Conservation (phyloP, 2,888 invertebrate genomes). For the Macrostomum cliftonense region DNA sequence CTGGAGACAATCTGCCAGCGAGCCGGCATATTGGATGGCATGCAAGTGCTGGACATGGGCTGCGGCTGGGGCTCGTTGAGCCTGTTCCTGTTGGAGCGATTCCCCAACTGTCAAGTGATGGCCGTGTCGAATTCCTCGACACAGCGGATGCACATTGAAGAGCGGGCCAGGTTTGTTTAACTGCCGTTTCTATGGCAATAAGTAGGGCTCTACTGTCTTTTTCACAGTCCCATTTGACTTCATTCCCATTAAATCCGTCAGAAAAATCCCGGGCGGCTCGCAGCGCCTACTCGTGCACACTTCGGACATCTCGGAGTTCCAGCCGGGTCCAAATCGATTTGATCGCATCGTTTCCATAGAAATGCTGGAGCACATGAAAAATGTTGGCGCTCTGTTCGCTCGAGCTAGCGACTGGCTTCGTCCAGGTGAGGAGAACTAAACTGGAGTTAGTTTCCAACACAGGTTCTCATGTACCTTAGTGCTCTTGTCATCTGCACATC, state of each 20-base stretch:
- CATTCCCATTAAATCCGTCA: too few species aligned
- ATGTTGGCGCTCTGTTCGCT: conserved; percentile 21
- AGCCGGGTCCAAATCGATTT: conserved; percentile 14
- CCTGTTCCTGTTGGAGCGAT: conserved; percentile 22
- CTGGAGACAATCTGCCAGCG: conserved; percentile 20
- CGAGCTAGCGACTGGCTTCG: conserved; percentile 23
- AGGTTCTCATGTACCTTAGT: too few species aligned
- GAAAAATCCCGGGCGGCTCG: too few species aligned
- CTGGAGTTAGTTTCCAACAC: too few species aligned
- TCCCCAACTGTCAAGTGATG: conserved; percentile 22
- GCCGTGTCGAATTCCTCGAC: conserved; percentile 27
- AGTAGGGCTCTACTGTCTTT: conserved; percentile 22
- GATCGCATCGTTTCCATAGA: conserved; percentile 26
- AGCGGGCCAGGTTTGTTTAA: conserved; percentile 16
- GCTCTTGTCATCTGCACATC: too few species aligned
- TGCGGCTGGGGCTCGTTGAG: conserved; percentile 28
- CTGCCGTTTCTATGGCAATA: conserved; percentile 19
- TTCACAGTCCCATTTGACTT: conserved; percentile 13
- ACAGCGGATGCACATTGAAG: conserved; percentile 20
- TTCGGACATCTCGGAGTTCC: too few species aligned
- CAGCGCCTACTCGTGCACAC: too few species aligned
- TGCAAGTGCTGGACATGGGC: conserved; percentile 19
- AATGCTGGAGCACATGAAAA: conserved; percentile 33
- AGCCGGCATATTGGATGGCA: conserved; percentile 22
- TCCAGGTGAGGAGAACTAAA: conserved; percentile 11